Percentiles rank a stretch among this genome's conserved stretches.
phyloP scores from a whole-genome alignment of 2,113 vertebrate genomes.

The Lamprologus speciosus region DNA sequence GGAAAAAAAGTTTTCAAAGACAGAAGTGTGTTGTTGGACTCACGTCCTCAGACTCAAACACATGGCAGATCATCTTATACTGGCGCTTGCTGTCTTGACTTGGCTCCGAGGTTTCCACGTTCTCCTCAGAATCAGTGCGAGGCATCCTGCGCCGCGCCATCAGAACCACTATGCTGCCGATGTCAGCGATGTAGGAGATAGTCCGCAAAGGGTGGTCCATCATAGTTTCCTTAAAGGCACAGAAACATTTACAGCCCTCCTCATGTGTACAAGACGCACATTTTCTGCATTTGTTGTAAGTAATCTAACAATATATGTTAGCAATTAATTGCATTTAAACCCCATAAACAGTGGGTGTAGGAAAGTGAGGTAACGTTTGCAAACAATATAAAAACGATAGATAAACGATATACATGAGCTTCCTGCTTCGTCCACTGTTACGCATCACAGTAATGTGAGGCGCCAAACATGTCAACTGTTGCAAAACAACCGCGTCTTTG shows the following conservation, averaged over 20 bases:
- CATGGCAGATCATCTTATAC: slow-evolving; percentile 98
- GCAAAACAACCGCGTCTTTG: neutral
- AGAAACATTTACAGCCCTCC: neutral
- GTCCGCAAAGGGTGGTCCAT: slow-evolving; percentile 95
- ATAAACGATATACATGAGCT: neutral
- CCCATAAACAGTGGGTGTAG: neutral
- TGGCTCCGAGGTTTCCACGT: slow-evolving; percentile 83
- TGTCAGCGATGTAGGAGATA: slow-evolving; percentile 97
- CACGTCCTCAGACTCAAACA: slow-evolving; percentile 97
- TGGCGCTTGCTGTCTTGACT: slow-evolving; percentile 89
- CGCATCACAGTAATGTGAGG: neutral
- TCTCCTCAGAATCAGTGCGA: slow-evolving; percentile 86
- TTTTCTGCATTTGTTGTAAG: neutral
- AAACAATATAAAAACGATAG: neutral
- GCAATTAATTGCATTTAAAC: neutral
- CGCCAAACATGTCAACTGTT: neutral
- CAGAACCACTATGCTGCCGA: slow-evolving; percentile 92
- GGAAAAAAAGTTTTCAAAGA: neutral
- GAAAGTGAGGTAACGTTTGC: neutral
- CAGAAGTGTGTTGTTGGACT: slow-evolving; percentile 36
- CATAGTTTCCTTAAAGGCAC: slow-evolving; percentile 82
- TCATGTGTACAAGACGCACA: neutral
- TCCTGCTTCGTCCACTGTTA: neutral
- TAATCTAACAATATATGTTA: neutral
- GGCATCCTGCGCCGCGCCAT: slow-evolving; percentile 93